These are phyloP conservation scores for Hestina assimilis DNA, from an alignment of 1,140 invertebrate species.

Conservation along the genomic window DNA sequence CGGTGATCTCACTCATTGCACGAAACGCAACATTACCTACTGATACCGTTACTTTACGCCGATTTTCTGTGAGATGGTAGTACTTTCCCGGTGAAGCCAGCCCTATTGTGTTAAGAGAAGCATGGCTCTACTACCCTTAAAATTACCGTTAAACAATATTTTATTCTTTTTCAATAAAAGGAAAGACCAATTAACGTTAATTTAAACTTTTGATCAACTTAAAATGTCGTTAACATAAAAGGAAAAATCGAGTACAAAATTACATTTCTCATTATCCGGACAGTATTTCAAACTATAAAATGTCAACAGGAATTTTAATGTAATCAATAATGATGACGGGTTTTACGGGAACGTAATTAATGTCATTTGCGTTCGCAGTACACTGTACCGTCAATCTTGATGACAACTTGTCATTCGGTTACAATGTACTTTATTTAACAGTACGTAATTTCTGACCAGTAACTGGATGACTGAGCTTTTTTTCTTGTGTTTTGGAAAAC, in stretches of 20 bases:
- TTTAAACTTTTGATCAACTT: slow-evolving; percentile 6
- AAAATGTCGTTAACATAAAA: slow-evolving; percentile 1
- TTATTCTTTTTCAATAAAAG: not conserved
- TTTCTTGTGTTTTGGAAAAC: too few relatives aligned
- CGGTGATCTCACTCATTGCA: too few relatives aligned
- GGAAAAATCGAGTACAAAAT: slow-evolving; percentile 6
- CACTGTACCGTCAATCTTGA: slow-evolving; percentile 16
- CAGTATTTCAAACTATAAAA: slow-evolving; percentile 20
- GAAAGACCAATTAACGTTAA: too few relatives aligned
- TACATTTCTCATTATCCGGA: slow-evolving; percentile 9
- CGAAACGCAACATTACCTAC: too few relatives aligned
- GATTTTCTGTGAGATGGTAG: too few relatives aligned
- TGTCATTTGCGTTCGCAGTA: slow-evolving; percentile 14
- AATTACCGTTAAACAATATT: too few relatives aligned
- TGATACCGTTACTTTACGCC: too few relatives aligned
- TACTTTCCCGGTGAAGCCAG: too few relatives aligned
- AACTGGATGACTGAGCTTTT: too few relatives aligned
- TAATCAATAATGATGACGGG: slow-evolving; percentile 18
- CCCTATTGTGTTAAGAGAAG: too few relatives aligned
- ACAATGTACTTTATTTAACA: not conserved
- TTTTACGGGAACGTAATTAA: slow-evolving; percentile 21
- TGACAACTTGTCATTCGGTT: slow-evolving; percentile 16
- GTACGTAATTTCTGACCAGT: too few relatives aligned
- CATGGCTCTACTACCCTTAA: too few relatives aligned
- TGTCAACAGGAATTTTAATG: slow-evolving; percentile 11